A percentile compares a stretch with the other conserved stretches of the same genome.
Evolutionary conservation across 92 coral and sea anemone genomes (phyloP).

Genomic region (Anthopleura xanthogrammica): DNA sequence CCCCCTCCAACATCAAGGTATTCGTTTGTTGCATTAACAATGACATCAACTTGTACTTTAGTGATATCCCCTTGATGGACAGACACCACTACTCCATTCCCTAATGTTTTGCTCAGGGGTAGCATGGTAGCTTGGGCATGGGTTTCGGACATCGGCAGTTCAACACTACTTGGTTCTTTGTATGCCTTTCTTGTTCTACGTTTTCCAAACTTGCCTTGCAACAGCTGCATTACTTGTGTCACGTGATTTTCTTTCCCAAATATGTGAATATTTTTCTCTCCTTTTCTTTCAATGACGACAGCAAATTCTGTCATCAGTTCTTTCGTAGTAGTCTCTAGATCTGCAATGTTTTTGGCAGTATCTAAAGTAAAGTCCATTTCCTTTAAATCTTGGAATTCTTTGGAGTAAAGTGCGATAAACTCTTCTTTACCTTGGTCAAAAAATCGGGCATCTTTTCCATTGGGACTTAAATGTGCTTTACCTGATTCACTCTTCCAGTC

Average conservation of each 20-base stretch:
- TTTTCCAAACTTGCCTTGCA: background rate
- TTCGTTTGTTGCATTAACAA: slow-evolving; percentile 77
- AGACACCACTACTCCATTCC: slow-evolving; percentile 35
- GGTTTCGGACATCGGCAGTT: background rate
- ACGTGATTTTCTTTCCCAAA: slow-evolving; percentile 12
- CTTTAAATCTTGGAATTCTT: slow-evolving; percentile 10
- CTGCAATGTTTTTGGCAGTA: background rate
- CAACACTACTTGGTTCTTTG: background rate
- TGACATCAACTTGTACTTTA: slow-evolving; percentile 45
- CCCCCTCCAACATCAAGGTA: slow-evolving; percentile 52
- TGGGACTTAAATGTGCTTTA: slow-evolving; percentile 9
- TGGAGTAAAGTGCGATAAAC: slow-evolving; percentile 37
- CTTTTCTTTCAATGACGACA: slow-evolving; percentile 29
- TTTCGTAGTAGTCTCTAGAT: background rate
- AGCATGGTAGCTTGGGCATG: no score
- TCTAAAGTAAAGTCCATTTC: slow-evolving; percentile 19
- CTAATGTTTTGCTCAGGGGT: slow-evolving; percentile 7
- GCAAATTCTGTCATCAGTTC: slow-evolving; percentile 3
- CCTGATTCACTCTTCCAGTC: slow-evolving; percentile 2
- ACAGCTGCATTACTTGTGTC: slow-evolving; percentile 4
- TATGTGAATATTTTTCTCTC: slow-evolving; percentile 7
- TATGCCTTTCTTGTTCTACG: background rate
- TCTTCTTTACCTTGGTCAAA: slow-evolving; percentile 36
- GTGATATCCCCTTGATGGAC: slow-evolving; percentile 67
- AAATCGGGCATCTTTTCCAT: background rate